Base-by-base conservation (phyloP, 2,888 invertebrate species). In the Embidobia sp. region DNA sequence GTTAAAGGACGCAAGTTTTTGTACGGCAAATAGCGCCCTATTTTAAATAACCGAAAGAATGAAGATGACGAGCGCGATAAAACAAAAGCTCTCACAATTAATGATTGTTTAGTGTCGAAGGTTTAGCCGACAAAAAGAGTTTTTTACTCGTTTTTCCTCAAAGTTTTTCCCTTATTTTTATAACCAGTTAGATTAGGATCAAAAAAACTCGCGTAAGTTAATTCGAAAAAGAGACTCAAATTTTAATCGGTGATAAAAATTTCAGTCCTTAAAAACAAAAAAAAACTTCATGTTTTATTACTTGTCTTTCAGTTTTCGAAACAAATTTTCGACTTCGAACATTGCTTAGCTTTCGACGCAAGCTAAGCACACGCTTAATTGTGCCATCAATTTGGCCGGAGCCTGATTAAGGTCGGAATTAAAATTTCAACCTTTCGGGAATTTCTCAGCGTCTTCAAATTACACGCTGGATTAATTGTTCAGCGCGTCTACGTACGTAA, bases 11-110 rank as follows among this genome's bases (percentile, higher is more conserved):
- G 18, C 18, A 31, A 63, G 27, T 46, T 61, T 19, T 37, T 37
- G 26, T 26, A n/a, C 3, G 22, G 37, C 10, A 61, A 46, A 61
- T 48, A 35, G 26, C 29, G 61, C 18, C 26, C 61, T 46, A 27
- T 61, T 48, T 61, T 48, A 48, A 61, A 61, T 48, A 48, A 3
- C 48, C 48, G 37, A 48, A 61, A 35, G 46, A 48, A 61, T 61
- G 31, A 16, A 35, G 59, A 31, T 49, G 49, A 33, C 18, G 19
- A 61, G 35, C 7, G 22, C 18, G 61, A 63, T 37, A 63, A 48
- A 48, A 8, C 27, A 61, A 48, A 61, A n/a, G 19, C 35, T 35
- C n/a, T 35, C 19, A 8, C 35, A 46, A 61, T 48, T 61, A 61
- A 61, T 61, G 48, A 37, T 37, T 48, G 48, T 61, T 48, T 61